Evolutionary conservation across 2,113 vertebrate genomes (phyloP), one percentile per base, ranked within the genome.

Genomic region (Cottus gobio): DNA sequence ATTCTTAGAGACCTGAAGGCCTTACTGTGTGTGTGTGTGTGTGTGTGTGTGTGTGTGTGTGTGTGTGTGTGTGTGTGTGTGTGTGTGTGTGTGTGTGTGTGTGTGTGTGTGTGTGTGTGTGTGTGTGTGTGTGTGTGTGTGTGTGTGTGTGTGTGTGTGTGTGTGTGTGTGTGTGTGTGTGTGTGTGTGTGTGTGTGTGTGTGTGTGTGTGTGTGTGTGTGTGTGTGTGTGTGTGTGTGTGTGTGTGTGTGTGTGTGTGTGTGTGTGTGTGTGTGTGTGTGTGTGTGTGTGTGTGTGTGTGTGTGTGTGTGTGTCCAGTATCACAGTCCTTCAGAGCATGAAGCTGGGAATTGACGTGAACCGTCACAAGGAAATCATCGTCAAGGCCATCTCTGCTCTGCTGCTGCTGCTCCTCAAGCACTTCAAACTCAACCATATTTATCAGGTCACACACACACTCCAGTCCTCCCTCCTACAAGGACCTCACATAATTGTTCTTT

Each of bases 291-390:
- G 36, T 64, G 26, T 69, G 26, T 78, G 11, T 70, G 48, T 87
- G 56, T 82, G 42, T 69, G 20, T 87, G 39, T 71, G 37, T 68
- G n/a, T 87, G 28, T 77, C 24, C 92, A 99, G 98, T 15, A 94
- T 97, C 93, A 99, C 98, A 0, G 97, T 99, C 52, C 95, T 99
- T 3, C 97, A 99, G 94, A 99, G 98, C 93, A 99, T 99, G 98
- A 99, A 98, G 60, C 90, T 99, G 88, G 98, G 98, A 48, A 97
- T 99, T 0, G 98, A 99, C 0, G 98, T 99, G 72, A 99, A 99
- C 93, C 95, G 98, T 0, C 98, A 99, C 93, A 99, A 99, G 79
- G 98, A 99, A 93, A 98, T 99, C 90, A 97, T 99, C 0, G 97
- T 99, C 28, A 99, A 99, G 92, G 97, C 97, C 88, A 97, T 99